Evolutionary conservation across 2,113 vertebrate species (phyloP), one percentile per base, ranked within the genome.

Genomic region (Grallaria varia): DNA sequence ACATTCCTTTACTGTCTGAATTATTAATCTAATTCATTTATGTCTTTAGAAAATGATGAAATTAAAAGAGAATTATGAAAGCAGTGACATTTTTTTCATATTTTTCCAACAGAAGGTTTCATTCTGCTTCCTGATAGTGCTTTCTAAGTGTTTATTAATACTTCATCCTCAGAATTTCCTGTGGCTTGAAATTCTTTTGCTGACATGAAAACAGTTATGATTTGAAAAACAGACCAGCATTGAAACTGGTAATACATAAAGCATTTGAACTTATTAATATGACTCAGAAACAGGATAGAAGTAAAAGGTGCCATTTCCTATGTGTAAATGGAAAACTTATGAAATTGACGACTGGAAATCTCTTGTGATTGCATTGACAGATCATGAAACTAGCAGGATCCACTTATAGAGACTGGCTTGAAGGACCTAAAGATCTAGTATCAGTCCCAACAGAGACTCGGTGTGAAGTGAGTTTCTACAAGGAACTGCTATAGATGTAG

Each of bases 1-100:
- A 98, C 97, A 97, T 97, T 97, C 92, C 87, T 95, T 91, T 87
- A 78, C 75, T 30, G 44, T 27, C 59, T 95, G 81, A 96, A 98
- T 97, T 98, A 98, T 97, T 97, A 88, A 97, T 96, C 73, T 95
- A 78, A n/a, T 66, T 64, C 92, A 49, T 93, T 93, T 94, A 68
- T 82, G 13, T 80, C 37, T 90, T 87, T 47, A 64, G 93, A 74
- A 52, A 85, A 89, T 44, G 22, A 62, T 79, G 49, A 73, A 73
- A 81, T 75, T 66, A 69, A 52, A 84, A 68, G 20, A 60, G 27
- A 37, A 37, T 21, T 33, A 23, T 33, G 62, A 96, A 86, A 75
- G 4, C 24, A 47, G 33, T 59, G 44, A 19, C 33, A 13, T 47
- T 73, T 49, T 66, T 84, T 81, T 42, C 4, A 10, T 72, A 23